Conservation (phyloP, 2,113 vertebrate genomes). For the Pyrgilauda ruficollis region DNA sequence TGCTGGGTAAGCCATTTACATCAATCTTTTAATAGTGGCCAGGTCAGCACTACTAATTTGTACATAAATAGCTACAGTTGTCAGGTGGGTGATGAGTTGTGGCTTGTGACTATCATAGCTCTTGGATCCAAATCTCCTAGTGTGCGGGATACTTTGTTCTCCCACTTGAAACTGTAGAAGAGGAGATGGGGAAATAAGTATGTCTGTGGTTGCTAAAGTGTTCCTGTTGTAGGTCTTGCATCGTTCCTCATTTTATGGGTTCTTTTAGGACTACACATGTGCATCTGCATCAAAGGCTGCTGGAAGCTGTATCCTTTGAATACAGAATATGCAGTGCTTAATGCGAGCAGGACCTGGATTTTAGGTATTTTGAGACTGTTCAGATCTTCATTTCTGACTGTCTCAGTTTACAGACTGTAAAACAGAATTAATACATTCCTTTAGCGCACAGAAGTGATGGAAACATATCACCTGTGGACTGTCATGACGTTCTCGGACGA, state of each 20-base stretch:
- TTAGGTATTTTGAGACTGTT: neutral
- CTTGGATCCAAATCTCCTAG: conserved; percentile 5
- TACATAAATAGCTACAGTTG: conserved; percentile 55
- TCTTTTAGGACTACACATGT: neutral
- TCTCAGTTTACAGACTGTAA: neutral
- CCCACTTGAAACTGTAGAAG: neutral
- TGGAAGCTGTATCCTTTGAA: neutral
- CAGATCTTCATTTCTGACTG: neutral
- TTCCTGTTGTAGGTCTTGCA: neutral
- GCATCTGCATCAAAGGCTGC: neutral
- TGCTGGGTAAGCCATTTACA: conserved; percentile 51
- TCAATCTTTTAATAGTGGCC: conserved; percentile 47
- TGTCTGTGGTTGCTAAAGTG: neutral
- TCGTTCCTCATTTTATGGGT: neutral
- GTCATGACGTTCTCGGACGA: neutral
- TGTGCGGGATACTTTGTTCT: conserved; percentile 11
- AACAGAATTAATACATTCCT: neutral
- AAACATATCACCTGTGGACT: neutral
- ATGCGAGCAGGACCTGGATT: neutral
- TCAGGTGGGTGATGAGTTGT: conserved; percentile 51
- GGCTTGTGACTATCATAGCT: conserved; percentile 35
- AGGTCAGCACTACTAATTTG: conserved; percentile 51
- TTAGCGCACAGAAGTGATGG: neutral
- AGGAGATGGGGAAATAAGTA: conserved; percentile 18
- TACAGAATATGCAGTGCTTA: neutral